Evolutionary conservation across 2,888 invertebrate genomes (phyloP).

Genomic region (Ecdyonurus torrentis): DNA sequence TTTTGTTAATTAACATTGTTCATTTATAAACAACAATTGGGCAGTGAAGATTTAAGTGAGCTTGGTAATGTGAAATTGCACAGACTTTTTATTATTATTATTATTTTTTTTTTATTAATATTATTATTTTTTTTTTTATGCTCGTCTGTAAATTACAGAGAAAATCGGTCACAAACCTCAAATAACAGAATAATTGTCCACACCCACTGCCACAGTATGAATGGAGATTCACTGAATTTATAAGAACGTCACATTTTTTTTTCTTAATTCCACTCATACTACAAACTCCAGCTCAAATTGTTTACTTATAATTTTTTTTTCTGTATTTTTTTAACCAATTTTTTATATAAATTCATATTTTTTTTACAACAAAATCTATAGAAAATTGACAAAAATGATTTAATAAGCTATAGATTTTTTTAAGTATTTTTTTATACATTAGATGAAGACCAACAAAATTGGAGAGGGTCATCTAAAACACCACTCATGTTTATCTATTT

Average conservation of each 20-base stretch:
- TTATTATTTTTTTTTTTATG: constrained; percentile 6
- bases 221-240: neutral
- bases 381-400: constrained; percentile 7
- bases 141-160: constrained; percentile 12
- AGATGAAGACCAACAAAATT: neutral
- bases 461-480: neutral
- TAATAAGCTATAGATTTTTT: neutral
- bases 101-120: constrained; percentile 1
- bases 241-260: constrained; percentile 7
- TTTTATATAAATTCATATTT: neutral
- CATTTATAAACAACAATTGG: constrained; percentile 15
- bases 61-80: constrained; percentile 13
- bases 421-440: neutral
- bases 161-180: constrained; percentile 10
- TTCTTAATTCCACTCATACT: constrained; percentile 12
- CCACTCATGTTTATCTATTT: neutral
- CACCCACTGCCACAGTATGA: neutral
- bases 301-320: neutral
- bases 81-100: constrained; percentile 9
- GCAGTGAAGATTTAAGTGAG: constrained; percentile 15
- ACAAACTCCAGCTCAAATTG: neutral
- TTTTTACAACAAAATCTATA: constrained; percentile 8
- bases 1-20: constrained; percentile 13
- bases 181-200: constrained; percentile 2
- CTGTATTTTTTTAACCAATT: constrained; percentile 4